These are phyloP conservation scores for Melanargia galathea DNA, from an alignment of 2,888 invertebrate species.

Conservation along the genomic window DNA sequence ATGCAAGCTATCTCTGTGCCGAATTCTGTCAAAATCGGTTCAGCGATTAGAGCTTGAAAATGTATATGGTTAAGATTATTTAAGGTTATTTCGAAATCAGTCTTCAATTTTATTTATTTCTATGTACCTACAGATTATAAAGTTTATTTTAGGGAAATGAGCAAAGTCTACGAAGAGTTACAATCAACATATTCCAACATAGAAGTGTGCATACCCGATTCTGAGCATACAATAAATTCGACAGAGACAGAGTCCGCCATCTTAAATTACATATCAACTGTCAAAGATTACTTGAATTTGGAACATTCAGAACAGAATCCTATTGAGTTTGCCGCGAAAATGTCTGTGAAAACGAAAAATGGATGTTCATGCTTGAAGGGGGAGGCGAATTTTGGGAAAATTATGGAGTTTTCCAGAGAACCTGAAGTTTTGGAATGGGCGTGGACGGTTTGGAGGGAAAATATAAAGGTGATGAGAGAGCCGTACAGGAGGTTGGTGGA, in stretches of 20 bases:
- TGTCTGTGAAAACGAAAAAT: conserved; percentile 37
- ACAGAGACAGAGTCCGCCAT: conserved; percentile 58
- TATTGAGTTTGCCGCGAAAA: conserved; percentile 44
- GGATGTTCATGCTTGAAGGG: conserved; percentile 79
- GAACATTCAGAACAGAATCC: conserved; percentile 36
- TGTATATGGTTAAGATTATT: no score
- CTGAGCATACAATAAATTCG: conserved; percentile 44
- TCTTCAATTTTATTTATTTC: no score
- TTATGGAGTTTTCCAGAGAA: conserved; percentile 78
- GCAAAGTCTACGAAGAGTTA: conserved; percentile 75
- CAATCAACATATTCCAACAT: conserved; percentile 82
- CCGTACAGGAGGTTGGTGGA: conserved; percentile 79
- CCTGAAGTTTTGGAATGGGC: conserved; percentile 80
- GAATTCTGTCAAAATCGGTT: no score
- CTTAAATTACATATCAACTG: conserved; percentile 50
- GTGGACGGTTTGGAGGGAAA: conserved; percentile 87
- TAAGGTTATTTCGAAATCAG: not conserved
- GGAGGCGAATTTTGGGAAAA: conserved; percentile 83
- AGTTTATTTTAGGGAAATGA: conserved; percentile 65
- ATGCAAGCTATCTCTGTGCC: no score
- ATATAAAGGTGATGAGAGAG: conserved; percentile 79
- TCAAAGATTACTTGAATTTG: conserved; percentile 41
- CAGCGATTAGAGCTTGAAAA: no score
- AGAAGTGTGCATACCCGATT: conserved; percentile 76
- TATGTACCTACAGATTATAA: no score